Conservation (phyloP, 2,797 vertebrate genomes). For the Loris lydekkerianus region DNA sequence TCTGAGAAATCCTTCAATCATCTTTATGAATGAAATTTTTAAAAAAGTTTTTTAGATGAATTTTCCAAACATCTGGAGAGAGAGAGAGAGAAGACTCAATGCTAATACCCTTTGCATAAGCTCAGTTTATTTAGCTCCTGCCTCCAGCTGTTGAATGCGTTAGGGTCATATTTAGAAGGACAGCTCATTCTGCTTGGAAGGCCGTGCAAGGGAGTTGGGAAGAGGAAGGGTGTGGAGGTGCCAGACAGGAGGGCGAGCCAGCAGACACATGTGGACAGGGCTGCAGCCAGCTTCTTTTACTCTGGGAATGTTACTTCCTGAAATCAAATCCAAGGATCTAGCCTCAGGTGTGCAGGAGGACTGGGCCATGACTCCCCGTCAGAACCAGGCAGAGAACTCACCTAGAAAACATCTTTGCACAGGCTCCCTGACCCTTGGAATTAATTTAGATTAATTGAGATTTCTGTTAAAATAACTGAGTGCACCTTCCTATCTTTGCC, state of each 20-base stretch:
- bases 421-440: not conserved
- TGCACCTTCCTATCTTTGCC: not conserved
- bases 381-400: constrained; percentile 76
- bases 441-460: constrained; percentile 54
- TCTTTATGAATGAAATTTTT: constrained; percentile 65
- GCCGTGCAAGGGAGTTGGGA: not conserved
- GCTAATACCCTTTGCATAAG: not conserved
- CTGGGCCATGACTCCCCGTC: constrained; percentile 75
- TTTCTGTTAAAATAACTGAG: not conserved
- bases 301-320: constrained; percentile 66
- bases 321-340: constrained; percentile 77
- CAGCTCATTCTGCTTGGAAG: constrained; percentile 42
- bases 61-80: constrained; percentile 32
- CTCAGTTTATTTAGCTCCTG: constrained; percentile 1
- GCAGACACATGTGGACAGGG: not conserved
- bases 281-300: constrained; percentile 62
- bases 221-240: not conserved
- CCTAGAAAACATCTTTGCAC: not conserved
- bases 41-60: not conserved
- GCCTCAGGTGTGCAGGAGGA: constrained; percentile 52
- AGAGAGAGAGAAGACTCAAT: not conserved
- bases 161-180: constrained; percentile 62
- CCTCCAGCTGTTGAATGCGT: constrained; percentile 33
- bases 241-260: constrained; percentile 67
- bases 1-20: constrained; percentile 20